phyloP scores from a whole-genome alignment of 2,113 vertebrate species.

The Brienomyrus brachyistius region DNA sequence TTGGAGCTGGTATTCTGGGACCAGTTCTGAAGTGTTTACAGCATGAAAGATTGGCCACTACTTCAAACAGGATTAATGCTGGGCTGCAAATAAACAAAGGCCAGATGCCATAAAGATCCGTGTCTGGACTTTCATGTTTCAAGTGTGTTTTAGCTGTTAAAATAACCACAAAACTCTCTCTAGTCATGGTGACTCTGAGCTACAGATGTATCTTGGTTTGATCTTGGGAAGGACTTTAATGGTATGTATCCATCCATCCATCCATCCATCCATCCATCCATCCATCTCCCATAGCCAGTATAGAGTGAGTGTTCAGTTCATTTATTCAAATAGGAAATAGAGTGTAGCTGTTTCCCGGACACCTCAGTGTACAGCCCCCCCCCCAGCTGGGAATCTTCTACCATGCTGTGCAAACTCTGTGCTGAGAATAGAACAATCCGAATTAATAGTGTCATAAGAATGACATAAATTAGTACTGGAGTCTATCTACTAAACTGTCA shows the following conservation, averaged over 20 bases:
- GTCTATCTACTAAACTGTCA: neutral
- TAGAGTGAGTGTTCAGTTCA: neutral
- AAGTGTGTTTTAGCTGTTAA: neutral
- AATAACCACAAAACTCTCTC: neutral
- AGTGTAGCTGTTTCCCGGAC: neutral
- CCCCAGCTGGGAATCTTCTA: neutral
- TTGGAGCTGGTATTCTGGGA: neutral
- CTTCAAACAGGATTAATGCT: neutral
- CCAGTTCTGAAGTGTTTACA: conserved; percentile 15
- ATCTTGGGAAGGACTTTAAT: neutral
- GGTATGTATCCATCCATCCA: neutral
- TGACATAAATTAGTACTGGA: neutral
- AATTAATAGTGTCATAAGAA: conserved; percentile 4
- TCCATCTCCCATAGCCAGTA: too few relatives aligned
- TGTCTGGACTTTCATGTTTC: neutral
- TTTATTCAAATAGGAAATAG: neutral
- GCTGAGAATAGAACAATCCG: neutral
- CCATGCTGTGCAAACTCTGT: neutral
- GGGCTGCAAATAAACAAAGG: neutral
- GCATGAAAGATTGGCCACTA: neutral
- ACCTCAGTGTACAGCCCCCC: neutral
- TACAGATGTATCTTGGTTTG: neutral
- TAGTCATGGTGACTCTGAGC: too few relatives aligned
- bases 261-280: neutral
- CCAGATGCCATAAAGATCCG: neutral